A percentile compares a stretch with the other conserved stretches of the same genome.
Evolutionary conservation across 2,797 vertebrate genomes (phyloP).

Genomic region (Sebastes matsubarae): DNA sequence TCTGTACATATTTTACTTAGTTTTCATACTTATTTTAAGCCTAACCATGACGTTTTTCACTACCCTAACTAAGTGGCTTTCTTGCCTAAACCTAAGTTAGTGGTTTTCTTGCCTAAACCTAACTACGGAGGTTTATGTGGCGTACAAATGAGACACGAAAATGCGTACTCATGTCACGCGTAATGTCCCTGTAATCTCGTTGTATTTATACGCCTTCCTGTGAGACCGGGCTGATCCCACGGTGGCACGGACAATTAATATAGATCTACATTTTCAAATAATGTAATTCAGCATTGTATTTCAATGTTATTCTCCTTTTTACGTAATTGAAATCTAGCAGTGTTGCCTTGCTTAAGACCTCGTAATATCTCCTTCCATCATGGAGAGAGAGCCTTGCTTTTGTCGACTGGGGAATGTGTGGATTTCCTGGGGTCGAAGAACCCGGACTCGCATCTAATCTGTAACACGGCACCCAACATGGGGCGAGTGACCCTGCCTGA

Average conservation of each 20-base stretch:
- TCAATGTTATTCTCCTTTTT: not conserved
- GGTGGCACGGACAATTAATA: not conserved
- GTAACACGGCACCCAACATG: constrained; percentile 23
- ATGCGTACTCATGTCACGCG: no score
- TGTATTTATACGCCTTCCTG: no score
- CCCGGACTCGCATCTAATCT: constrained; percentile 34
- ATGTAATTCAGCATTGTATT: not conserved
- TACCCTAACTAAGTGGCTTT: no score
- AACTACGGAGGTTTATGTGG: no score
- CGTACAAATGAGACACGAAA: no score
- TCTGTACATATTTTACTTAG: no score
- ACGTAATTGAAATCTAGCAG: constrained; percentile 32
- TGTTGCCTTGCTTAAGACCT: constrained; percentile 5
- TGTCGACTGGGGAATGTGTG: constrained; percentile 33
- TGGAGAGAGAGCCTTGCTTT: constrained; percentile 15
- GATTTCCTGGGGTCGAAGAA: constrained; percentile 41
- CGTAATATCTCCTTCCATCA: constrained; percentile 24
- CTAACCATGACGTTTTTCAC: rapidly evolving
- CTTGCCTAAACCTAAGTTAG: no score
- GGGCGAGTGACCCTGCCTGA: constrained; percentile 23
- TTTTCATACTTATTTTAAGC: no score
- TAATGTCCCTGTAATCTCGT: no score
- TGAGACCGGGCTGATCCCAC: not conserved
- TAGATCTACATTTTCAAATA: not conserved
- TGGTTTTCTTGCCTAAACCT: no score